Percentiles rank a stretch among this genome's conserved stretches.
Evolutionary conservation across 2,888 invertebrate species (phyloP).

Genomic region (Charanyca ferruginea): DNA sequence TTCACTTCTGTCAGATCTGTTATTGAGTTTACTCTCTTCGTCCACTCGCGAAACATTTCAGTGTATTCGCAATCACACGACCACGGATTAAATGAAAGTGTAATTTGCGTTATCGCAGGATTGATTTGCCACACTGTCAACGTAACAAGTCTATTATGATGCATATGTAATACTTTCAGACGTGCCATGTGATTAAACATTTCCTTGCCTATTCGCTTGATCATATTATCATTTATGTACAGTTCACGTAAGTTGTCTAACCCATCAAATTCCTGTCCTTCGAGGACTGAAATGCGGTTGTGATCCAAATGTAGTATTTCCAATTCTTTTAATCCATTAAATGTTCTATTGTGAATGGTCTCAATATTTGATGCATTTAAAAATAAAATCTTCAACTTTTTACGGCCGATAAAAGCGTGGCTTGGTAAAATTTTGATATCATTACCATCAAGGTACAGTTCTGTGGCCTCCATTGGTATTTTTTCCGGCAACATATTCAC

Average conservation of each 20-base stretch:
- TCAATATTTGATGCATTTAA: slow-evolving; percentile 95
- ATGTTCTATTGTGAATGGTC: slow-evolving; percentile 95
- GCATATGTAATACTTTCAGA: slow-evolving; percentile 92
- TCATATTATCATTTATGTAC: slow-evolving; percentile 94
- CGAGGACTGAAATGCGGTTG: slow-evolving; percentile 93
- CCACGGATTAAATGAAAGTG: slow-evolving; percentile 94
- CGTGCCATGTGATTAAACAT: slow-evolving; percentile 93
- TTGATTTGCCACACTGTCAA: slow-evolving; percentile 94
- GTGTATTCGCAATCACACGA: slow-evolving; percentile 96
- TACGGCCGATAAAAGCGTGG: slow-evolving; percentile 96
- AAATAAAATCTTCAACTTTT: slow-evolving; percentile 94
- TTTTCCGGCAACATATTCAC: slow-evolving; percentile 93
- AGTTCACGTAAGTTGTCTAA: slow-evolving; percentile 94
- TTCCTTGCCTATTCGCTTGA: slow-evolving; percentile 93
- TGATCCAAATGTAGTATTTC: slow-evolving; percentile 94
- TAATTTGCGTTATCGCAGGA: slow-evolving; percentile 92
- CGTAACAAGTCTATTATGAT: slow-evolving; percentile 93
- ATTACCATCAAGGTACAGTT: slow-evolving; percentile 96
- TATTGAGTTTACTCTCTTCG: slow-evolving; percentile 92
- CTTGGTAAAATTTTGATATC: slow-evolving; percentile 94
- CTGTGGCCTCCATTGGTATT: slow-evolving; percentile 98
- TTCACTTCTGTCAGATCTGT: slow-evolving; percentile 92
- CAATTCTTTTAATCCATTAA: slow-evolving; percentile 95
- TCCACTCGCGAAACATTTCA: slow-evolving; percentile 94
- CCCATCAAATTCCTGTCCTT: slow-evolving; percentile 96